Conservation (phyloP, 2,113 vertebrate genomes). For the Cervus canadensis region DNA sequence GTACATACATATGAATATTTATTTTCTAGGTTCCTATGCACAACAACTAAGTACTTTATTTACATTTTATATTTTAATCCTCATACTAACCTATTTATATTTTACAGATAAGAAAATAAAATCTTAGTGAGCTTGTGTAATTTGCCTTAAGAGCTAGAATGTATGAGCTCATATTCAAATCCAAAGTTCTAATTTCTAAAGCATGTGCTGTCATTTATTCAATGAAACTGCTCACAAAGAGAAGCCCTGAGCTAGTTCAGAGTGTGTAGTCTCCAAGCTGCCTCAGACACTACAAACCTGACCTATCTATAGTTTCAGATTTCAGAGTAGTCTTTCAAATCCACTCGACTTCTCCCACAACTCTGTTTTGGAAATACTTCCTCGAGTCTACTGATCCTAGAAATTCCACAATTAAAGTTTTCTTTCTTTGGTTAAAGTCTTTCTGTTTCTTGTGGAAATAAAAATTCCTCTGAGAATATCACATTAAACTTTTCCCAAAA, state of each 20-base stretch:
- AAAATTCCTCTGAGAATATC: not conserved
- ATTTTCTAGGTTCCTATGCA: not conserved
- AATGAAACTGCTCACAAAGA: not conserved
- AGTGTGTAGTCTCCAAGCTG: not conserved
- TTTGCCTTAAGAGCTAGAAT: not conserved
- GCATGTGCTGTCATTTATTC: not conserved
- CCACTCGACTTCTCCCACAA: not conserved
- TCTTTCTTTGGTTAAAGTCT: not conserved
- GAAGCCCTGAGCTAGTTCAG: accelerated
- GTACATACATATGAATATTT: not conserved
- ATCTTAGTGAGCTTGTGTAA: not conserved
- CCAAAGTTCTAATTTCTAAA: not conserved
- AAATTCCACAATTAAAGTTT: not conserved
- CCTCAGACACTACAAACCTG: not conserved
- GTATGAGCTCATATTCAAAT: not conserved
- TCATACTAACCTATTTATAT: not conserved
- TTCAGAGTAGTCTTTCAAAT: not conserved
- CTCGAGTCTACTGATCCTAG: not conserved
- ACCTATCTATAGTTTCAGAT: not conserved
- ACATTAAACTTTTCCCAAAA: not conserved
- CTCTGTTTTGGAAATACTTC: not conserved
- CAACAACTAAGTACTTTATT: not conserved
- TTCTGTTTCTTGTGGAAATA: not conserved
- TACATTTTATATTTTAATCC: not conserved
- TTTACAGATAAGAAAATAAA: not conserved